Conservation (phyloP, 30 jellyfish, hydroid and myxozoan genomes). For the Turritopsis dohrnii region DNA sequence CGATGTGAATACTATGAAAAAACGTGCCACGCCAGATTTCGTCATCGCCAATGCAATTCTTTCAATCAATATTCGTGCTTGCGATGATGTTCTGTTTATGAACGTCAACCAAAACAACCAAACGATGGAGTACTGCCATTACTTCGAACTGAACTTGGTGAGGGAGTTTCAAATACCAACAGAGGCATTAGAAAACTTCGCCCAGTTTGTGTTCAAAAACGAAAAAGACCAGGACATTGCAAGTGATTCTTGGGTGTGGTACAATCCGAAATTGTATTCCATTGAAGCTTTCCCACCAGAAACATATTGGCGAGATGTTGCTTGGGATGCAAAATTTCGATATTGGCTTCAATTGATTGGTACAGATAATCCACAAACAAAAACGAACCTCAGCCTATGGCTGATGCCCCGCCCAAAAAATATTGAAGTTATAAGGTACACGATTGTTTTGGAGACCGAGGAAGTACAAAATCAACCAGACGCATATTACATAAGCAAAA, state of each 20-base stretch:
- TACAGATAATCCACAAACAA: background rate
- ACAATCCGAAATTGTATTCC: slow-evolving; percentile 14
- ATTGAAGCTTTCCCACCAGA: slow-evolving; percentile 34
- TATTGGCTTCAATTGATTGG: background rate
- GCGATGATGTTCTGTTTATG: background rate
- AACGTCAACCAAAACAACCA: background rate
- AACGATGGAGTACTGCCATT: background rate
- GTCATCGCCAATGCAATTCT: background rate
- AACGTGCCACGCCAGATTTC: background rate
- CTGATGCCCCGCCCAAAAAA: background rate
- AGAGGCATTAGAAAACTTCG: background rate
- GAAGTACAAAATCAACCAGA: background rate
- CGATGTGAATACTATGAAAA: background rate
- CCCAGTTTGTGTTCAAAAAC: background rate
- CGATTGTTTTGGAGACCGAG: background rate
- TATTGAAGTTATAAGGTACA: background rate
- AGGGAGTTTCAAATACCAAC: background rate
- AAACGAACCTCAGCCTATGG: background rate
- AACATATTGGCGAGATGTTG: slow-evolving; percentile 16
- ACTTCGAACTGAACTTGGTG: background rate
- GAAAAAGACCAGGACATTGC: background rate
- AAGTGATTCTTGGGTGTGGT: slow-evolving; percentile 70
- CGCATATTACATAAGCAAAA: slow-evolving; percentile 5
- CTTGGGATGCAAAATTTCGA: background rate
- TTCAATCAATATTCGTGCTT: background rate